Evolutionary conservation across 2,113 vertebrate genomes (phyloP).

Genomic region (Hydropotes inermis): DNA sequence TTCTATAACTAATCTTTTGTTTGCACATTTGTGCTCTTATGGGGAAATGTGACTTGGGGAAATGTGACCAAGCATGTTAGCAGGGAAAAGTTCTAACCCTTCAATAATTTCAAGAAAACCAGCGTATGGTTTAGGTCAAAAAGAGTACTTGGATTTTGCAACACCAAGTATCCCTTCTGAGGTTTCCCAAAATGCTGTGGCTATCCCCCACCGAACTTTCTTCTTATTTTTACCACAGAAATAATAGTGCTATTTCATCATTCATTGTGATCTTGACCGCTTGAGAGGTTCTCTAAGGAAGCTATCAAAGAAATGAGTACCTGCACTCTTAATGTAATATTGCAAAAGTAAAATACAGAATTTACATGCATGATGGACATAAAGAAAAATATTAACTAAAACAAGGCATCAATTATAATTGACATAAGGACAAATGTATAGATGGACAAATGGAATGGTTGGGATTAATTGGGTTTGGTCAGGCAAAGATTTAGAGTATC

Average conservation of each 20-base stretch:
- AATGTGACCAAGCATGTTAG: conserved; percentile 28
- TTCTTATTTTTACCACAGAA: conserved; percentile 18
- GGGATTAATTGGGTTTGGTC: not conserved
- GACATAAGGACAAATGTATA: not conserved
- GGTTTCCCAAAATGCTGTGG: conserved; percentile 60
- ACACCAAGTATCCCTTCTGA: conserved; percentile 53
- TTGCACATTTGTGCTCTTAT: conserved; percentile 37
- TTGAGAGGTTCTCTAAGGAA: not conserved
- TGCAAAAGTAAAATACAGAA: not conserved
- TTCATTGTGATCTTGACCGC: not conserved
- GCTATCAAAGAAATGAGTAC: not conserved
- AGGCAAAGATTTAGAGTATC: not conserved
- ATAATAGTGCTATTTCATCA: conserved; percentile 56
- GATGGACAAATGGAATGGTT: not conserved
- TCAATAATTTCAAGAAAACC: conserved; percentile 68
- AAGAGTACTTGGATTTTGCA: conserved; percentile 66
- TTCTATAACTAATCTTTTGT: not conserved
- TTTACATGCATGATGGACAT: not conserved
- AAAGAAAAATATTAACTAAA: not conserved
- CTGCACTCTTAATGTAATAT: not conserved
- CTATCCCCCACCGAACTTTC: conserved; percentile 30
- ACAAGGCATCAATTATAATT: not conserved
- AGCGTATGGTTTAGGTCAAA: conserved; percentile 65
- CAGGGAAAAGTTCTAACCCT: conserved; percentile 48
- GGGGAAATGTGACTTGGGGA: conserved; percentile 48